Evolutionary conservation across 1,140 invertebrate genomes (phyloP), one percentile per base, ranked within the genome.

Genomic region (Globodera rostochiensis): DNA sequence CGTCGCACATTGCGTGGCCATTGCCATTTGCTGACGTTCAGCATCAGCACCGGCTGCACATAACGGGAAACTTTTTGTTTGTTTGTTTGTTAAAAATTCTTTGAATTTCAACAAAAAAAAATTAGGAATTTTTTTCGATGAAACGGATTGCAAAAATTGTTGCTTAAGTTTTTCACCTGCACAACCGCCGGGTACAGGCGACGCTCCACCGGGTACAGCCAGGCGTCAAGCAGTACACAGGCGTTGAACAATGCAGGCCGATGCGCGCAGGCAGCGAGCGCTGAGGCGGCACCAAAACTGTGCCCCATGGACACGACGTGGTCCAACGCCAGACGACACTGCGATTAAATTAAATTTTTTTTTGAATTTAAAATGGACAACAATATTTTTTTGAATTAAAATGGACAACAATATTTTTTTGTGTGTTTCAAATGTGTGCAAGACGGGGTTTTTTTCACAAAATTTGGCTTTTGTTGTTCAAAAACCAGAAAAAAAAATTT

Each of bases 1-100:
- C 91, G 90, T 77, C 91, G 89, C 0, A 93, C 87, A 85, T 93
- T 94, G 64, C 90, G 88, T 75, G 90, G 85, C 82, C 93, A 93
- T 87, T 94, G 93, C 88, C 94, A 93, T n/a, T 92, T 92, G 85
- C 93, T 92, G 57, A 92, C 92, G 88, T 93, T 93, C 9, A 94
- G 89, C 87, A 93, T 92, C 1, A 94, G 82, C 13, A 93, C 85
- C 9, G 93, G 93, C 87, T 93, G 92, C 19, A 88, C 86, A 4
- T 76, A 19, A 53, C 64, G 21, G 6, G 67, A 57, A 49, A 76
- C 7, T 47, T 25, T 1, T 36, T 1, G 0, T 36, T 36, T 1
- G 1, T 36, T 36, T 36, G 1, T 2, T 36, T 36, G 36, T 36
- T 36, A 36, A 36, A 2, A 36, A 36, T 36, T 36, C 2, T 3